Base-by-base conservation (phyloP, 2,113 vertebrate genomes). In the Recurvirostra avosetta region DNA sequence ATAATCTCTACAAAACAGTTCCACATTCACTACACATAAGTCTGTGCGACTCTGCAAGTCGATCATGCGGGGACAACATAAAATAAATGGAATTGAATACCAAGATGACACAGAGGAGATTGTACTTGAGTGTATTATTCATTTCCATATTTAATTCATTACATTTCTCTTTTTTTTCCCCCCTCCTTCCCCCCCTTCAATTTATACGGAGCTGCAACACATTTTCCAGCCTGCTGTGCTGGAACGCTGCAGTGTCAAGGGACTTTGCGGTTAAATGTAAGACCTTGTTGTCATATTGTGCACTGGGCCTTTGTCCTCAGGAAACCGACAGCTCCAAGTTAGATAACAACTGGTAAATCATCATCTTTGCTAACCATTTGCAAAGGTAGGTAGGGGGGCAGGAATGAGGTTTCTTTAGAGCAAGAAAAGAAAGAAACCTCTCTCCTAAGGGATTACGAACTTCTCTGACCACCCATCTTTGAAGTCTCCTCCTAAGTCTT, bases 61-160 rank as follows among this genome's bases (percentile, higher is more conserved):
- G 1, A 86, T 92, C 77, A 80, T 55, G 53, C 3, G 3, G 62
- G 58, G 77, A 94, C 74, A 92, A 87, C 66, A 30, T 34, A 78
- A 96, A 94, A 89, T 93, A 94, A 95, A 91, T 80, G 71, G 62
- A 89, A 88, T 15, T 86, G 67, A 97, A 93, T 86, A 79, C 67
- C 78, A 97, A 86, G 74, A 93, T 5, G n/a, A 91, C 87, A 94
- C 61, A 95, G 65, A 94, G 40, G 70, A 95, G 74, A 90, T 79
- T 90, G 50, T 92, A 83, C 50, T 92, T 70, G 32, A 91, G 80
- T 92, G 58, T 85, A 97, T 97, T 96, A 97, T 97, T 97, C 74
- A 96, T 96, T 93, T 96, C 93, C 89, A 96, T 97, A 90, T 96
- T 97, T 96, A 96, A 96, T 97, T 97, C 26, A 92, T 97, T 96